Base-by-base conservation (phyloP, 2,797 vertebrate genomes). In the Mus spretus region DNA sequence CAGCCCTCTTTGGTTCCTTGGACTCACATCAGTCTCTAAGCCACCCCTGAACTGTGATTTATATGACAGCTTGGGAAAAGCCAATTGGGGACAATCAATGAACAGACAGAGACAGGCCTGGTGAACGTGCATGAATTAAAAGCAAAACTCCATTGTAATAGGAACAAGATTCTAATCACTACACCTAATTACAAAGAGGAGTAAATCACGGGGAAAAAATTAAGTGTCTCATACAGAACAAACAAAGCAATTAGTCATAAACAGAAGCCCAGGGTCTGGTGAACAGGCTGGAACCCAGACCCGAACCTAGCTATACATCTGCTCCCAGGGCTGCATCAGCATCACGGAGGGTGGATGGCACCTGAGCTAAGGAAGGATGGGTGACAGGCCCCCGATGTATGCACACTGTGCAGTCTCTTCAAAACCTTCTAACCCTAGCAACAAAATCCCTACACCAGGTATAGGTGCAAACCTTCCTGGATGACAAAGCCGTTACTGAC, bases 141-240 rank as follows among this genome's bases (percentile, higher is more conserved):
- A 97, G 95, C 96, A 97, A 97, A 97, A 97, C 96, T 93, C 94
- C 93, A 93, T 75, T 97, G 97, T 97, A 97, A 98, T 89, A 95
- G 90, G 97, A 97, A 97, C 96, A 97, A 97, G 97, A 98, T 97
- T 97, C 97, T 98, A 97, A 97, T 97, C 97, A 97, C 97, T 97
- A 94, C 67, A 97, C 97, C 96, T 97, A 98, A 98, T 97, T 98
- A 97, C 95, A 92, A 97, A 96, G 91, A 97, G 91, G 65, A 96
- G 96, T 97, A 97, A 96, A 98, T 96, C 96, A 94, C 55, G 77
- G 92, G 12, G 53, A 96, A 95, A 95, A 97, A 96, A 96, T 93
- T 94, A 96, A 97, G 96, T 96, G 96, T 97, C 96, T 97, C 95
- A 81, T 88, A 95, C 70, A 96, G 94, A 98, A 96, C 94, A 98